Percentiles rank a stretch among this genome's conserved stretches.
These are phyloP conservation scores for Apoda limacodes DNA, from an alignment of 2,888 invertebrate species.

Conservation along the genomic window DNA sequence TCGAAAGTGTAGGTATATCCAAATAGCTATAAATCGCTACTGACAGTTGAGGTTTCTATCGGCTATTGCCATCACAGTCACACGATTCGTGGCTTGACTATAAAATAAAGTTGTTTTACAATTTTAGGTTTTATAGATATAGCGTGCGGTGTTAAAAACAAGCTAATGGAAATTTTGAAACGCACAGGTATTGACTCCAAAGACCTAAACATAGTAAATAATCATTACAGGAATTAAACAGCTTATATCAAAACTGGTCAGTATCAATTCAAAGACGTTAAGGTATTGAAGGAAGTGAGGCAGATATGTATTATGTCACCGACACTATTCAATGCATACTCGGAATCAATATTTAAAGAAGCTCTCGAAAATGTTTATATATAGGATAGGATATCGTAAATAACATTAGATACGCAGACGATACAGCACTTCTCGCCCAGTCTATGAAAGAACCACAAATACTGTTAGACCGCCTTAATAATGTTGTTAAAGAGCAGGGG, in stretches of 20 bases:
- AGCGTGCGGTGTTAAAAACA: constrained; percentile 7
- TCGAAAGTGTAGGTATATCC: too few relatives aligned
- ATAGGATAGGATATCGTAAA: constrained; percentile 6
- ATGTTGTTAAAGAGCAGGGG: constrained; percentile 2
- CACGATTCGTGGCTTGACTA: too few relatives aligned
- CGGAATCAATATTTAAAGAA: too few relatives aligned
- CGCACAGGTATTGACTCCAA: constrained; percentile 3
- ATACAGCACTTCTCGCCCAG: constrained; percentile 8
- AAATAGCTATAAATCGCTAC: too few relatives aligned
- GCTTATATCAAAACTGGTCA: too few relatives aligned
- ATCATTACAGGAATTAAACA: constrained; percentile 1
- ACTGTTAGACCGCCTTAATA: constrained; percentile 4
- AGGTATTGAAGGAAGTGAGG: neutral
- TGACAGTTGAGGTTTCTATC: too few relatives aligned
- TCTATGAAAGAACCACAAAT: constrained; percentile 5
- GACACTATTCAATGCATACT: constrained; percentile 8
- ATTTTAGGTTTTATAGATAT: too few relatives aligned
- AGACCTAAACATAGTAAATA: constrained; percentile 3
- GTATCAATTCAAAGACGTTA: too few relatives aligned
- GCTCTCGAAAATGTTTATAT: constrained; percentile 6
- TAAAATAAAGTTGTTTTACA: too few relatives aligned
- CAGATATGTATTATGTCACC: constrained; percentile 2
- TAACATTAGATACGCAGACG: constrained; percentile 9
- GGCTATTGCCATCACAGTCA: too few relatives aligned
- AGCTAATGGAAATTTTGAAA: neutral